phyloP scores from a whole-genome alignment of 2,113 vertebrate genomes.

The Petroica traversi region DNA sequence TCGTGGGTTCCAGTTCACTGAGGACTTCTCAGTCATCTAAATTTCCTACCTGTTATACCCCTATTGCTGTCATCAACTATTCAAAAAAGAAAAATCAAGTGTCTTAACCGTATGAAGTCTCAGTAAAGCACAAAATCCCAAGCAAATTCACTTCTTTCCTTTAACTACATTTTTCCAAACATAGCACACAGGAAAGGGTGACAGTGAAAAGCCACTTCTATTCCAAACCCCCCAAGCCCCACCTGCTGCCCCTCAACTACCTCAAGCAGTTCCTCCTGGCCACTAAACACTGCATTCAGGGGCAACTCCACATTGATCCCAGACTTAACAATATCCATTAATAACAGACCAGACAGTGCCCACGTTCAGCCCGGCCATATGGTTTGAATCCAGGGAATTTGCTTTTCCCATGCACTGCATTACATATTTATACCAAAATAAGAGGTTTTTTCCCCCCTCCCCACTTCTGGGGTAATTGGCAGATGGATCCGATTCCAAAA shows the following conservation, averaged over 20 bases:
- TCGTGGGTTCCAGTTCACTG: background rate
- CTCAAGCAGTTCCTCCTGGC: background rate
- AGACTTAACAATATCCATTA: background rate
- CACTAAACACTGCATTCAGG: background rate
- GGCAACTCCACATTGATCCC: background rate
- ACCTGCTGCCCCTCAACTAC: background rate
- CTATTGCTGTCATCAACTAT: background rate
- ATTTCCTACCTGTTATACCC: background rate
- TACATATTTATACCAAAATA: slow-evolving; percentile 30
- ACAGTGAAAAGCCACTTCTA: background rate
- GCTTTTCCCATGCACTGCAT: slow-evolving; percentile 8
- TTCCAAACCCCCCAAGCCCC: background rate
- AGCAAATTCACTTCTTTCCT: background rate
- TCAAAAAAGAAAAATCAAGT: background rate
- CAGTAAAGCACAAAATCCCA: background rate
- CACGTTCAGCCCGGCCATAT: background rate
- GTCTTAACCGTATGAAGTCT: background rate
- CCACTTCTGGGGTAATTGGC: background rate
- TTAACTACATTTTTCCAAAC: background rate
- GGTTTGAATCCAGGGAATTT: slow-evolving; percentile 46
- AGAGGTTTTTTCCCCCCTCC: background rate
- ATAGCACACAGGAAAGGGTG: rapidly evolving
- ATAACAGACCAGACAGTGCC: slow-evolving; percentile 15
- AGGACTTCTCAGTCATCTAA: background rate
- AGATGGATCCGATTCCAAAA: slow-evolving; percentile 48